Evolutionary conservation across 2,113 vertebrate species (phyloP), one percentile per base, ranked within the genome.

Genomic region (Syrmaticus mikado): DNA sequence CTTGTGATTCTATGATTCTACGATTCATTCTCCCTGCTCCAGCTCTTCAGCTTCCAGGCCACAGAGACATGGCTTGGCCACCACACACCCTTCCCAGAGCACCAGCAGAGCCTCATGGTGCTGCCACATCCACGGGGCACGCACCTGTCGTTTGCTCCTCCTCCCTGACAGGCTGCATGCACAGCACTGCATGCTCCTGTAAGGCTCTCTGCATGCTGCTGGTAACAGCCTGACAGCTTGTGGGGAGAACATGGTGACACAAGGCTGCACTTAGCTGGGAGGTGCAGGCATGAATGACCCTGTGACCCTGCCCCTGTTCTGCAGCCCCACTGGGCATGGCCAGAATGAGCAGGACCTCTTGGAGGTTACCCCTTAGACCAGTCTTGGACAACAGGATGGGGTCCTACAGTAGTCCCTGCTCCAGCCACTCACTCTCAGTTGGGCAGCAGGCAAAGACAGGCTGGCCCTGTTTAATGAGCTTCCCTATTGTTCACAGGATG

Each of bases 381-480:
- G 57, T 19, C 19, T n/a, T 24, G 2, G 13, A 48, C 32, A 81
- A 14, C 14, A 25, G 32, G 27, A 11, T 11, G 10, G 8, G 61
- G 15, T 38, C 16, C 36, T 38, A 14, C 61, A 38, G 24, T 36
- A 38, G 28, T 25, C 41, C 25, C 22, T 32, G 15, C 10, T 62
- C 53, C 75, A 38, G 11, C 0, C 43, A 32, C 55, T 32, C 27
- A 28, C 11, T 46, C 57, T 1, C 0, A 0, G 9, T 43, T 11
- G 28, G 15, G 6, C 74, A 73, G 9, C 22, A 57, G n/a, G 28
- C 8, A 87, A 46, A 30, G 27, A 27, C 30, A 68, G 15, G 38
- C 74, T 62, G 55, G 38, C 11, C 25, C 58, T 0, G 0, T 46
- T 61, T 55, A 60, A 1, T 2, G 0, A 25, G 40, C 36, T 75